Percentiles rank a stretch among this genome's conserved stretches.
phyloP scores from a whole-genome alignment of 2,797 vertebrate genomes.

The Synaphobranchus kaupii region DNA sequence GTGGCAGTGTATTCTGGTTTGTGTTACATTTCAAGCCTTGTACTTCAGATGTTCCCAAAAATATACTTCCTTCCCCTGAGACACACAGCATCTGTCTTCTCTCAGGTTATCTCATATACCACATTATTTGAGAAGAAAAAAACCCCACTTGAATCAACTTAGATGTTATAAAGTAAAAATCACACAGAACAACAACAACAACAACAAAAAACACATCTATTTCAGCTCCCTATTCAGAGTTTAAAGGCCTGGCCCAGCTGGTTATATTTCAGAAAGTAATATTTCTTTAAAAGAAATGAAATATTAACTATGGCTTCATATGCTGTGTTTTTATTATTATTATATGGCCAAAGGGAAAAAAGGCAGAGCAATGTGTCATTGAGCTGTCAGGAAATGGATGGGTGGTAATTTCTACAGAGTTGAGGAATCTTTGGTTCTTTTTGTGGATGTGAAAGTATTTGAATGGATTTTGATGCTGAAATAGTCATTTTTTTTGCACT shows the following conservation, averaged over 20 bases:
- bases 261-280: not conserved
- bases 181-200: not conserved
- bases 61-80: not conserved
- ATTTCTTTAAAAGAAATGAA: not conserved
- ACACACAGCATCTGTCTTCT: not conserved
- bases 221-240: not conserved
- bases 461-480: not conserved
- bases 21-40: not conserved
- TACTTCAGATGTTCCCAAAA: not conserved
- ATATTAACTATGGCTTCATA: constrained; percentile 5
- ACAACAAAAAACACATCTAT: not conserved
- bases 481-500: not conserved
- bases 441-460: not conserved
- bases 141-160: not conserved
- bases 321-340: not conserved
- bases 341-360: not conserved
- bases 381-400: not conserved
- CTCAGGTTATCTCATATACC: not conserved
- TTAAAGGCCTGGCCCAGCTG: not conserved
- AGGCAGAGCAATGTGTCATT: not conserved
- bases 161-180: not conserved
- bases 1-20: not conserved
- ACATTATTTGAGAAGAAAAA: not conserved
- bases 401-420: not conserved
- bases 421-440: not conserved